A percentile compares a stretch with the other conserved stretches of the same genome.
phyloP scores from a whole-genome alignment of 2,888 invertebrate species.

The Lasioglossum marginatum region DNA sequence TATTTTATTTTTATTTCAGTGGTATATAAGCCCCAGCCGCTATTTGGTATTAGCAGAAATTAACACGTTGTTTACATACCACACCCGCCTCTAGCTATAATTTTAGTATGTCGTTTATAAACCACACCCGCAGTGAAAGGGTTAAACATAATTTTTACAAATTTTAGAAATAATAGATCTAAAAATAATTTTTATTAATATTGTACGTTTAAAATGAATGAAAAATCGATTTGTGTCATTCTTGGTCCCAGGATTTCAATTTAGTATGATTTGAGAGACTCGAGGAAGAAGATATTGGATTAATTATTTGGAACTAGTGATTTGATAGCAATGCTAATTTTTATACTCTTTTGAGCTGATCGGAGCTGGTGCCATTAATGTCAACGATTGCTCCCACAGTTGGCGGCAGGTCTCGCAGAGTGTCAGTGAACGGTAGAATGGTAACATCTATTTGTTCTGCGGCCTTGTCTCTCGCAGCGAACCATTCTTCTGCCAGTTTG shows the following conservation, averaged over 20 bases:
- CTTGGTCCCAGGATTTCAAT: not conserved
- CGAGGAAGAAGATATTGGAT: not conserved
- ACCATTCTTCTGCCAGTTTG: slow-evolving; percentile 80
- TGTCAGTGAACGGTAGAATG: slow-evolving; percentile 73
- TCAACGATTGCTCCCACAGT: slow-evolving; percentile 62
- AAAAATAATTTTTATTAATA: not conserved
- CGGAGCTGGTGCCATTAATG: slow-evolving; percentile 69
- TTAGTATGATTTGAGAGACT: not conserved
- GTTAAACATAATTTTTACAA: no score
- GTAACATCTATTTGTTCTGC: slow-evolving; percentile 74
- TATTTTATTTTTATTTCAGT: no score
- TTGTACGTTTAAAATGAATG: not conserved
- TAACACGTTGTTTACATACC: no score
- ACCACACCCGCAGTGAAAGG: no score
- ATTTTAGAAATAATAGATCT: not conserved
- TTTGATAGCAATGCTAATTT: not conserved
- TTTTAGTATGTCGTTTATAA: no score
- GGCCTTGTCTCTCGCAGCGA: slow-evolving; percentile 72
- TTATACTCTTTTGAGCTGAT: slow-evolving; percentile 74
- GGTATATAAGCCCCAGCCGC: no score
- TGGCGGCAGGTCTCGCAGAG: slow-evolving; percentile 74
- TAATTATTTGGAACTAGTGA: no score
- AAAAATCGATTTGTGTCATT: not conserved
- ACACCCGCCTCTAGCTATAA: no score
- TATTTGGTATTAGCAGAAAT: no score